Percentiles rank a stretch among this genome's conserved stretches.
Conservation (phyloP, 2,113 vertebrate species). For the Pseudorasbora parva region DNA sequence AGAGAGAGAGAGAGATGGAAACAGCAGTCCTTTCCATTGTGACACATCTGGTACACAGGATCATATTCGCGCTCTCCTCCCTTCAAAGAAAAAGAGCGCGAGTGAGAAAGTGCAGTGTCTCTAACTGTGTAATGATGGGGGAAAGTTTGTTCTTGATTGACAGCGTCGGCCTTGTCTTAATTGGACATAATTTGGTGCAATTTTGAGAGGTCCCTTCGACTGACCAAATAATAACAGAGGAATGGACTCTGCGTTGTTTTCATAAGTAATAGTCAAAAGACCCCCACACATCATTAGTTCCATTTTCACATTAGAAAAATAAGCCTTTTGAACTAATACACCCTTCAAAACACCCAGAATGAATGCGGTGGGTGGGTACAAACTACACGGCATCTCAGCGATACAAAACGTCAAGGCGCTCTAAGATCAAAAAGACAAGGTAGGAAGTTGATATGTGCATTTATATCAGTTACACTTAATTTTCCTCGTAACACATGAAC, state of each 20-base stretch:
- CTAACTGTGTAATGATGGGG: slow-evolving; percentile 81
- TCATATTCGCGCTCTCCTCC: slow-evolving; percentile 44
- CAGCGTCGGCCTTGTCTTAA: slow-evolving; percentile 97
- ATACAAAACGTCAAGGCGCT: slow-evolving; percentile 59
- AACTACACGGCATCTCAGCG: slow-evolving; percentile 56
- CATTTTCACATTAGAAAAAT: slow-evolving; percentile 85
- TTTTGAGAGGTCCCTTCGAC: slow-evolving; percentile 83
- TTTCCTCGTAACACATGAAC: too few relatives aligned
- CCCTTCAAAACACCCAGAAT: slow-evolving; percentile 73
- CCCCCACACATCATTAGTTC: slow-evolving; percentile 81
- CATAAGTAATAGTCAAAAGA: slow-evolving; percentile 81
- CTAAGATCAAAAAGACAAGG: slow-evolving; percentile 45
- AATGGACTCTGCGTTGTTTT: slow-evolving; percentile 82
- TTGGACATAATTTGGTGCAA: slow-evolving; percentile 96
- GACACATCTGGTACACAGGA: slow-evolving; percentile 82
- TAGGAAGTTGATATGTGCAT: not conserved
- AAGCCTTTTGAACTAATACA: slow-evolving; percentile 82
- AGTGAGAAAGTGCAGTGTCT: slow-evolving; percentile 69
- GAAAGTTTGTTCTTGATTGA: slow-evolving; percentile 86
- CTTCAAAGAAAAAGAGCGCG: slow-evolving; percentile 53
- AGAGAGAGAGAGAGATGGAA: slow-evolving; percentile 71
- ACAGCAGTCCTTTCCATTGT: slow-evolving; percentile 71
- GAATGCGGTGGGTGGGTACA: slow-evolving; percentile 63
- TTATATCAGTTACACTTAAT: too few relatives aligned
- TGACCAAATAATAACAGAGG: slow-evolving; percentile 83